These are phyloP conservation scores for Saguinus midas DNA, from an alignment of 2,113 vertebrate species.

Conservation along the genomic window DNA sequence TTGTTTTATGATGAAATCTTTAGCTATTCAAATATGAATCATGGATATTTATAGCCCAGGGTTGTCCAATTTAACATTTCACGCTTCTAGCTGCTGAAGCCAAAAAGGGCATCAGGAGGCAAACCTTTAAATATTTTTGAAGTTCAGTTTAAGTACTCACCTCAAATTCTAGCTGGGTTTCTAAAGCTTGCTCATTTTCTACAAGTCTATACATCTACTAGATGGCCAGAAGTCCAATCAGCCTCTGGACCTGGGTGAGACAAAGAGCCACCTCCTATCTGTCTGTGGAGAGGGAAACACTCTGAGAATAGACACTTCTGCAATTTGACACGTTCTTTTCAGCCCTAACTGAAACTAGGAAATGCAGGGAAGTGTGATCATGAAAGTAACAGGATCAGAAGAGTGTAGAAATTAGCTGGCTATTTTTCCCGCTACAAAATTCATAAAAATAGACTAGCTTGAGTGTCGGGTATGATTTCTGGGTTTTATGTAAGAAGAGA, in stretches of 20 bases:
- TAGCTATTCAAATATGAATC: background rate
- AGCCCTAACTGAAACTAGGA: conserved; percentile 28
- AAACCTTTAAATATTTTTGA: background rate
- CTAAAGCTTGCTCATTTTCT: background rate
- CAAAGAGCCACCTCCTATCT: background rate
- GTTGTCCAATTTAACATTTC: background rate
- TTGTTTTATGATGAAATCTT: background rate
- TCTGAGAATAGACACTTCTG: background rate
- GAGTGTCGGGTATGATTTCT: conserved; percentile 30
- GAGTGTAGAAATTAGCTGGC: conserved; percentile 39
- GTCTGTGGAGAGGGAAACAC: rapidly evolving
- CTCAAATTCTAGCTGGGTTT: background rate
- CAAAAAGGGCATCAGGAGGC: background rate
- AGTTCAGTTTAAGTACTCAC: background rate
- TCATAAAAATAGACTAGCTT: background rate
- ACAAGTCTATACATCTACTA: background rate
- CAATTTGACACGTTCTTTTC: background rate
- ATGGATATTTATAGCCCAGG: background rate
- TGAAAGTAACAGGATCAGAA: conserved; percentile 51
- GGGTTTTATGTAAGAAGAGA: background rate
- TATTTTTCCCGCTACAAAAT: background rate
- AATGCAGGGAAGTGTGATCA: conserved; percentile 30
- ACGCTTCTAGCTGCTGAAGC: background rate
- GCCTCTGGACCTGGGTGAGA: too few relatives aligned
- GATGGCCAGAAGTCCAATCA: background rate